These are phyloP conservation scores for Caenorhabditis afra DNA, from an alignment of 2,888 invertebrate genomes.

Conservation along the genomic window DNA sequence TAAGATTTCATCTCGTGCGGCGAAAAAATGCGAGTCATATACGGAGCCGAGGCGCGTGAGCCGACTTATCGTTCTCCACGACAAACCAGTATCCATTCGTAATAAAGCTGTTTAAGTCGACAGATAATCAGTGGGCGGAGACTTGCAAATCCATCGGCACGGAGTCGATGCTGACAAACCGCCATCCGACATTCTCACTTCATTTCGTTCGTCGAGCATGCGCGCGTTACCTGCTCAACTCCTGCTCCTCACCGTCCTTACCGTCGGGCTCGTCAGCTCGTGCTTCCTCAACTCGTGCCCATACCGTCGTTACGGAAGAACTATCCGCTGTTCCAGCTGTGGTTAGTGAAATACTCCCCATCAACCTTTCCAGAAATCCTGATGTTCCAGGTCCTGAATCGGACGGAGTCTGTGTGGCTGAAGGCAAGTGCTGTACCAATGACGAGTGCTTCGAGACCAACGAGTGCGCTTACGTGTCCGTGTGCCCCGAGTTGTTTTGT, in stretches of 20 bases:
- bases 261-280: constrained; percentile 39
- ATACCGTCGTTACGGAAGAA: constrained; percentile 75
- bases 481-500: constrained; percentile 64
- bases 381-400: constrained; percentile 62
- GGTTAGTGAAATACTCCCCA: too few species aligned
- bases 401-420: constrained; percentile 70
- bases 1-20: background rate
- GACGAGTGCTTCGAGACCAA: constrained; percentile 63
- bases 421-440: constrained; percentile 70
- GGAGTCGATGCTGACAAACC: too few species aligned
- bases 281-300: constrained; percentile 79
- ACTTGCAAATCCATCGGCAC: constrained; percentile 19
- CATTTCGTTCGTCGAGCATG: constrained; percentile 33
- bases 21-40: constrained; percentile 27
- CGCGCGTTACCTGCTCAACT: constrained; percentile 47
- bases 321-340: constrained; percentile 66
- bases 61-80: constrained; percentile 44
- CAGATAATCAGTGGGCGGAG: constrained; percentile 52
- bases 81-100: constrained; percentile 30
- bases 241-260: constrained; percentile 30
- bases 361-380: too few species aligned
- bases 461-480: constrained; percentile 55
- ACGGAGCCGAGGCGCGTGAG: constrained; percentile 24
- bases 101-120: constrained; percentile 55
- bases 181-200: background rate